Evolutionary conservation across 2,113 vertebrate genomes (phyloP).

Genomic region (Dunckerocampus dactyliophorus): DNA sequence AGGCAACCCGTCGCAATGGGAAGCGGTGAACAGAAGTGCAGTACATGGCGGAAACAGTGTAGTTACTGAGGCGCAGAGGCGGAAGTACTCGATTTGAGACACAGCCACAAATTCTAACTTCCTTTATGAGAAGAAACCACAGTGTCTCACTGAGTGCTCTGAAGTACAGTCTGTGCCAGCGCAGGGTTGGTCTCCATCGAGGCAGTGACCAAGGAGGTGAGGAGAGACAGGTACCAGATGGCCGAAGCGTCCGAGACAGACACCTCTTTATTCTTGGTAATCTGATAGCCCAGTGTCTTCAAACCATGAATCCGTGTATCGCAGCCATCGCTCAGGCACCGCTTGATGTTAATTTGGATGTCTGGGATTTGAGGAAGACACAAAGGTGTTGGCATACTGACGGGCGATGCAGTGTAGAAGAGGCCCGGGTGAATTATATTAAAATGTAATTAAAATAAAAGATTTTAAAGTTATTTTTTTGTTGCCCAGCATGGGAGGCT

Average conservation of each 20-base stretch:
- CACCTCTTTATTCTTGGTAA: conserved; percentile 85
- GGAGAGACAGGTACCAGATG: conserved; percentile 96
- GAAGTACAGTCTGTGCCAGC: conserved; percentile 88
- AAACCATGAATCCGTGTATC: conserved; percentile 94
- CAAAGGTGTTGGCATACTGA: conserved; percentile 30
- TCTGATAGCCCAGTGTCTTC: conserved; percentile 88
- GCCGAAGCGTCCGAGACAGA: conserved; percentile 94
- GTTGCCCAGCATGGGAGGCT: too few relatives aligned
- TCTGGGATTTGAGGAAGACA: conserved; percentile 67
- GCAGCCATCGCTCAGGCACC: conserved; percentile 93
- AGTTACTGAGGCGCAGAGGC: too few relatives aligned
- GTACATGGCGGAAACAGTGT: too few relatives aligned
- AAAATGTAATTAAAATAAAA: background rate
- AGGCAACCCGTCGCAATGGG: too few relatives aligned
- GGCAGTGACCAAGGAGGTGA: conserved; percentile 92
- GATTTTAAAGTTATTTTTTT: too few relatives aligned
- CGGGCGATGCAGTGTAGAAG: conserved; percentile 4
- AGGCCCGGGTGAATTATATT: background rate
- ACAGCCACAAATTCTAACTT: background rate
- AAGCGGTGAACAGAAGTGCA: too few relatives aligned
- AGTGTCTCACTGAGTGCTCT: conserved; percentile 88
- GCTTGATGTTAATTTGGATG: conserved; percentile 97
- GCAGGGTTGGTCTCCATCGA: conserved; percentile 95
- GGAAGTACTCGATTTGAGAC: too few relatives aligned
- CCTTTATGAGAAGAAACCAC: background rate